Conservation (phyloP, 2,113 vertebrate genomes). For the Prolemur simus region DNA sequence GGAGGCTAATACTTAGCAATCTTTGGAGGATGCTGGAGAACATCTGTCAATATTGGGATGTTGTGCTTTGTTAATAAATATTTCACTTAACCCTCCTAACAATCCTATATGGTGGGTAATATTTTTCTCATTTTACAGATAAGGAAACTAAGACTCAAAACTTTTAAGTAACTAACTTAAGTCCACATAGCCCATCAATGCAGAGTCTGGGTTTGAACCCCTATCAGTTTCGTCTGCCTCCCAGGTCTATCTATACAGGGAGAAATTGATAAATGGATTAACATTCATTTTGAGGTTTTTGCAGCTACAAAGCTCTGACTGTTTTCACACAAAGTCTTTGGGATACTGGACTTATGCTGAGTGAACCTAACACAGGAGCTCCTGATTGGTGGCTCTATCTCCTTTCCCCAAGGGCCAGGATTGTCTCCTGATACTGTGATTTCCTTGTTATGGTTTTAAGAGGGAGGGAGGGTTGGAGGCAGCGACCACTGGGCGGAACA, state of each 20-base stretch:
- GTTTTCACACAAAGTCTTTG: conserved; percentile 3
- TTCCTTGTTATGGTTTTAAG: conserved; percentile 56
- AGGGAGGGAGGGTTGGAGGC: not conserved
- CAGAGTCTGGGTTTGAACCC: not conserved
- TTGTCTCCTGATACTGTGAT: conserved; percentile 43
- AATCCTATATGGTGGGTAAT: not conserved
- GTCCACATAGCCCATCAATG: not conserved
- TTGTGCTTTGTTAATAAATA: not conserved
- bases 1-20: not conserved
- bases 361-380: not conserved
- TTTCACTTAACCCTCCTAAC: not conserved
- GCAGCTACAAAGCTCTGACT: not conserved
- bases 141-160: not conserved
- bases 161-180: conserved; percentile 13
- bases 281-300: not conserved
- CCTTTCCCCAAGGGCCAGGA: not conserved
- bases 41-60: not conserved
- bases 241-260: not conserved
- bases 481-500: not conserved
- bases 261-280: conserved; percentile 31
- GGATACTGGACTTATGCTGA: not conserved
- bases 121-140: conserved; percentile 4
- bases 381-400: not conserved
- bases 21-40: not conserved
- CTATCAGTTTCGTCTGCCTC: not conserved